Base-by-base conservation (phyloP, 2,888 invertebrate genomes). In the Archips xylosteana region DNA sequence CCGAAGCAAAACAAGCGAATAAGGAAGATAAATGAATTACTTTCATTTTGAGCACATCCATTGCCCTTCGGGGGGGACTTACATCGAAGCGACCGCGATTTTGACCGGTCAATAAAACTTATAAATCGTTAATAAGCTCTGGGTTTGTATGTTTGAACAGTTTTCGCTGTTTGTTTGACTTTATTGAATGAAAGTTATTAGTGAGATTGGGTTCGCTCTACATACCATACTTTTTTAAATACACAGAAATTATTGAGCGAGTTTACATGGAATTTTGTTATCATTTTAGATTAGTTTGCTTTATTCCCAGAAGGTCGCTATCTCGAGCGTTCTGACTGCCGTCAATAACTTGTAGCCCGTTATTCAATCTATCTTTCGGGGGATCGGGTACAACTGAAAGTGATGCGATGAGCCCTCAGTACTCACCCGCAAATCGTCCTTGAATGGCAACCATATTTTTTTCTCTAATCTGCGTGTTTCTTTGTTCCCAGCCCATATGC, bases 11-110 rank as follows among this genome's bases (percentile, higher is more conserved):
- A 90, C 88, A 91, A 86, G 86, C 85, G 87, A 86, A 83, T 88
- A 91, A 89, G 87, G 88, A 91, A 92, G 91, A 92, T 90, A 90
- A 91, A 92, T 92, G 91, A 90, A 89, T 89, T 89, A 89, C 88
- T 88, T 87, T 85, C 87, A 85, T 86, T 86, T 86, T 83, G 83
- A 81, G 77, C 80, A 82, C 79, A 84, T 79, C 85, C 85, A 86
- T 88, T 85, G 79, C 51, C 65, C 65, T 70, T 36, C 51, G 70
- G 59, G 42, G 39, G 42, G 73, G 73, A 3, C 61, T 69, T n/a
- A 49, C 57, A 15, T 59, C 49, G 32, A 51, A 63, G 47, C 23
- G 32, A 60, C 42, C 59, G 69, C 49, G 57, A 62, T 64, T 73
- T 73, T 49, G 73, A 73, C 68, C 64, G 60, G 59, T 60, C 51